These are phyloP conservation scores for Alentia gelatinosa DNA, from an alignment of 2,888 invertebrate genomes.

Conservation along the genomic window DNA sequence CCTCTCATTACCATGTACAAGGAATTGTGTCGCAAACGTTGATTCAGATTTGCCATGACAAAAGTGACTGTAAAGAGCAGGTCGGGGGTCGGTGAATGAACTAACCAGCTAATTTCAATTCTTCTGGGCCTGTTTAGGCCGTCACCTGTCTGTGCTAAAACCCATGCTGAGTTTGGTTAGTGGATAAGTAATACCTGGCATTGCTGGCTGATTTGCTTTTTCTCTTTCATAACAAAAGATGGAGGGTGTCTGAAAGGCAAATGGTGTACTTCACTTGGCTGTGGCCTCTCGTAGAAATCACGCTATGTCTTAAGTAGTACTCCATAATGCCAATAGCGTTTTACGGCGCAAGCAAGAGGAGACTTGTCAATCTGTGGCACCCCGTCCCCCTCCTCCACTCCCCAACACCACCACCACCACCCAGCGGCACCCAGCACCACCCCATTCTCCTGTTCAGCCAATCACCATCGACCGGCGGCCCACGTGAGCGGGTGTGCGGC, in stretches of 20 bases:
- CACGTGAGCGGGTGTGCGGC: neutral
- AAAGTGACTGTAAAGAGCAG: neutral
- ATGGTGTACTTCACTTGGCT: neutral
- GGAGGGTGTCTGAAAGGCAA: neutral
- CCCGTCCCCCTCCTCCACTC: neutral
- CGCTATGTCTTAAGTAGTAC: neutral
- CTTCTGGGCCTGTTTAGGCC: neutral
- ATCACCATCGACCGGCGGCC: conserved; percentile 4
- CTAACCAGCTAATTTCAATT: conserved; percentile 2
- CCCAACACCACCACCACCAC: neutral
- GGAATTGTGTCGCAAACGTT: neutral
- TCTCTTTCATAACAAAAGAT: neutral
- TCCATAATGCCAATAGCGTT: neutral
- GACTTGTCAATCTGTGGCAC: conserved; percentile 1
- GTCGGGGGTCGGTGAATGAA: neutral
- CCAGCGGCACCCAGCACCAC: neutral
- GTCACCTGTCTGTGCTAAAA: neutral
- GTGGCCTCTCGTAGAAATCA: neutral
- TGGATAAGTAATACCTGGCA: neutral
- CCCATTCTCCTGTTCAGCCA: conserved; percentile 36
- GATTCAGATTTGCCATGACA: neutral
- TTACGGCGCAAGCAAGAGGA: neutral
- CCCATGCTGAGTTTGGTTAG: neutral
- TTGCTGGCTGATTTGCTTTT: neutral
- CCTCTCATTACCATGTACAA: neutral